Evolutionary conservation across 2,113 vertebrate species (phyloP).

Genomic region (Capreolus pygargus): DNA sequence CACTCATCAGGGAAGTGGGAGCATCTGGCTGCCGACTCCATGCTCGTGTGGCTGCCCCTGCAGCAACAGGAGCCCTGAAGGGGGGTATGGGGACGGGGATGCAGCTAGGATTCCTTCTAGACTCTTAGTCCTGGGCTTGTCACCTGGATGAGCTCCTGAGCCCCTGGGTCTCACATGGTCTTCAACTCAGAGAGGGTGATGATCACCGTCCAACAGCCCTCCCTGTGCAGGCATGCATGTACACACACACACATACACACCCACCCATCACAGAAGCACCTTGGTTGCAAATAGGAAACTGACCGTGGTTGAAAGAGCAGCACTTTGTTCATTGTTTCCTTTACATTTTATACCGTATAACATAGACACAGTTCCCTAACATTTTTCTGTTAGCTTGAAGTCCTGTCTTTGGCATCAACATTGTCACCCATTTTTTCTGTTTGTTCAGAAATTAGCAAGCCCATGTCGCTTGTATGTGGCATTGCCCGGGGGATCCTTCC

Average conservation of each 20-base stretch:
- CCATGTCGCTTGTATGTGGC: neutral
- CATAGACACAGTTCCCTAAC: neutral
- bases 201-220: neutral
- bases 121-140: neutral
- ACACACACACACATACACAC: neutral
- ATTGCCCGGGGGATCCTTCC: neutral
- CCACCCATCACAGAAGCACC: too few relatives aligned
- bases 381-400: neutral
- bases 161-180: neutral
- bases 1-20: neutral
- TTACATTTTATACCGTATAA: neutral
- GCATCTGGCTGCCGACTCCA: neutral
- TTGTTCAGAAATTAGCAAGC: neutral
- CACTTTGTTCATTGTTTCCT: neutral
- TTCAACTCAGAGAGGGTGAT: neutral
- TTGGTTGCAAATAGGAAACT: neutral
- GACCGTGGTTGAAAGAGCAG: neutral
- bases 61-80: neutral
- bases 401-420: neutral
- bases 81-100: fast-evolving
- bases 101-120: neutral
- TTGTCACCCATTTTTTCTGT: neutral
- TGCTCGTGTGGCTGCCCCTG: neutral
- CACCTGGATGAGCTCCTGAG: neutral
- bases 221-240: neutral